A percentile compares a stretch with the other conserved stretches of the same genome.
These are phyloP conservation scores for Pheucticus melanocephalus DNA, from an alignment of 2,113 vertebrate genomes.

Conservation along the genomic window DNA sequence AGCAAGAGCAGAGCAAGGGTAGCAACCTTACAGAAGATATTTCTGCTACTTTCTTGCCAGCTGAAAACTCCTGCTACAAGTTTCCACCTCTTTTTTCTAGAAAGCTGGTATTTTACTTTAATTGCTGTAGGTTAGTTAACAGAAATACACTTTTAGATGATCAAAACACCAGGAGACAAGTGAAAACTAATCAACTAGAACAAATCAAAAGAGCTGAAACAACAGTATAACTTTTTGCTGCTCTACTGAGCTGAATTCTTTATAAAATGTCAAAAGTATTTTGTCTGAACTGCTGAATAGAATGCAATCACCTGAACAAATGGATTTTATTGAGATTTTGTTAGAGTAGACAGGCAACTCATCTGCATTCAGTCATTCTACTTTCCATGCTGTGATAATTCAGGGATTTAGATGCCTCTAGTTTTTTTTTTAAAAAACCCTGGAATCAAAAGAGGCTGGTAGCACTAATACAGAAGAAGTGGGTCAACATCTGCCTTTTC, in stretches of 20 bases:
- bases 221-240: not conserved
- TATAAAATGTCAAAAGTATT: slow-evolving; percentile 11
- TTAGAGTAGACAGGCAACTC: not conserved
- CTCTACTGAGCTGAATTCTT: slow-evolving; percentile 10
- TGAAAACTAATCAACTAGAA: not conserved
- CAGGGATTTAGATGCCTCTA: not conserved
- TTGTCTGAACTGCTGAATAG: not conserved
- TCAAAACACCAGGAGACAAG: not conserved
- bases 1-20: not conserved
- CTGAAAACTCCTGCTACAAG: not conserved
- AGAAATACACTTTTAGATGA: not conserved
- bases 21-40: not conserved
- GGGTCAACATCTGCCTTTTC: not conserved
- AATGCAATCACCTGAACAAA: slow-evolving; percentile 13
- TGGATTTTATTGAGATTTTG: slow-evolving; percentile 25
- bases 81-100: not conserved
- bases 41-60: not conserved
- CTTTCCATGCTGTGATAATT: not conserved
- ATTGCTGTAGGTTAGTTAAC: not conserved
- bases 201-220: slow-evolving; percentile 4
- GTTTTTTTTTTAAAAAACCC: not conserved
- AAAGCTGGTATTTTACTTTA: not conserved
- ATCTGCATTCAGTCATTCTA: not conserved
- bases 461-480: not conserved
- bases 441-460: not conserved